Percentiles rank a stretch among this genome's conserved stretches.
Conservation (phyloP, 1,140 invertebrate species). For the Drosophila orena region DNA sequence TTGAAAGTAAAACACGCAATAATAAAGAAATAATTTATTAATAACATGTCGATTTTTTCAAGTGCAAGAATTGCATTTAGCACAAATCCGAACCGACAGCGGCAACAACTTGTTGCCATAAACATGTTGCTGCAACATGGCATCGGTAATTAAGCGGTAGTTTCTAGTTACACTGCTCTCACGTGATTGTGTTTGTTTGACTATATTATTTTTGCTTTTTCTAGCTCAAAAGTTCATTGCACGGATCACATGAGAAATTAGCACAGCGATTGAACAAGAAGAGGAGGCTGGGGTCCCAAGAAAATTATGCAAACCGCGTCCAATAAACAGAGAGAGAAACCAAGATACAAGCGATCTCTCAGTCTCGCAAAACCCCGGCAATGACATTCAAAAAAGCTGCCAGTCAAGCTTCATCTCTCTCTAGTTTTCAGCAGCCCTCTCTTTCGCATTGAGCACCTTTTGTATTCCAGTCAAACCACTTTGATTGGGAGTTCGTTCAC, state of each 20-base stretch:
- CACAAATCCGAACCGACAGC: slow-evolving; percentile 25
- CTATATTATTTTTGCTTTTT: slow-evolving; percentile 36
- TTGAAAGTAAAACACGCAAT: too few species aligned
- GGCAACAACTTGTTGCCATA: slow-evolving; percentile 61
- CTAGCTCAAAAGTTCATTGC: slow-evolving; percentile 74
- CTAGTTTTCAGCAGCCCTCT: background rate
- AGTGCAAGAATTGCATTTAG: slow-evolving; percentile 25
- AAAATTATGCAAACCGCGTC: slow-evolving; percentile 38
- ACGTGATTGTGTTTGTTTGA: slow-evolving; percentile 47
- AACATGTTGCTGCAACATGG: slow-evolving; percentile 78
- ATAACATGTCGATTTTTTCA: background rate
- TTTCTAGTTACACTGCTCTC: slow-evolving; percentile 37
- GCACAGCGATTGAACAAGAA: slow-evolving; percentile 51
- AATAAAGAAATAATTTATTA: too few species aligned
- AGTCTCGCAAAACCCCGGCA: slow-evolving; percentile 45
- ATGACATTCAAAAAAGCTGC: slow-evolving; percentile 82
- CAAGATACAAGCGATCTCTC: slow-evolving; percentile 1
- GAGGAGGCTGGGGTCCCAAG: slow-evolving; percentile 48
- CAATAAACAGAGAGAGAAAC: slow-evolving; percentile 10
- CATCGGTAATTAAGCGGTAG: slow-evolving; percentile 67
- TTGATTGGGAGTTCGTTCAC: slow-evolving; percentile 79
- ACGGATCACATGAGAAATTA: slow-evolving; percentile 74
- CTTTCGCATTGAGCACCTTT: background rate
- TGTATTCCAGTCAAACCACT: slow-evolving; percentile 84
- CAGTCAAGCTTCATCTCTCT: slow-evolving; percentile 60